These are phyloP conservation scores for Amphimallon solstitiale DNA, from an alignment of 2,888 invertebrate species.

Conservation along the genomic window DNA sequence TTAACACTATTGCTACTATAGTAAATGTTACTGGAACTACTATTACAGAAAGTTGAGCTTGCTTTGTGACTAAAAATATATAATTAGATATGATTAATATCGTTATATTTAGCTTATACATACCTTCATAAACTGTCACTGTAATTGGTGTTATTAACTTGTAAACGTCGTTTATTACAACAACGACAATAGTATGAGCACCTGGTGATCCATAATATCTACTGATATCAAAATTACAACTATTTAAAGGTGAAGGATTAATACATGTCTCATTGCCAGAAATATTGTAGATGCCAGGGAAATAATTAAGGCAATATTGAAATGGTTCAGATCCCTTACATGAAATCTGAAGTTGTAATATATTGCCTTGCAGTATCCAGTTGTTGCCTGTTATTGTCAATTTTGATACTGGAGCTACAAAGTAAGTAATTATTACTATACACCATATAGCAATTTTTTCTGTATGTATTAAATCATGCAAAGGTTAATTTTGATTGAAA, in stretches of 20 bases:
- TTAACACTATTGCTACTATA: conserved; percentile 81
- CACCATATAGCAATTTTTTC: too few species aligned
- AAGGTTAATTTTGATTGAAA: too few species aligned
- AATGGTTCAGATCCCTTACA: conserved; percentile 82
- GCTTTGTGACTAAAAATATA: conserved; percentile 72
- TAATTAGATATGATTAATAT: not conserved
- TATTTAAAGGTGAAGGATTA: conserved; percentile 46
- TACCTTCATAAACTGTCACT: conserved; percentile 87
- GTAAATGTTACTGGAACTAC: conserved; percentile 88
- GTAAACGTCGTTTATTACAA: conserved; percentile 81
- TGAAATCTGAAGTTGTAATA: conserved; percentile 75
- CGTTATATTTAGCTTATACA: not conserved
- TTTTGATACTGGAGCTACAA: conserved; percentile 76
- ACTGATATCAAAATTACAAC: conserved; percentile 71
- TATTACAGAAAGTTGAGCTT: conserved; percentile 87
- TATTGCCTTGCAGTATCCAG: conserved; percentile 85
- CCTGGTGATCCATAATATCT: conserved; percentile 76
- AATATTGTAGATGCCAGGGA: conserved; percentile 73
- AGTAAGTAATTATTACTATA: too few species aligned
- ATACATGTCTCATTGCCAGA: conserved; percentile 83
- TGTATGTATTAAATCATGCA: too few species aligned
- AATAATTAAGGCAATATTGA: conserved; percentile 74
- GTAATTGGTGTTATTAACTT: conserved; percentile 75
- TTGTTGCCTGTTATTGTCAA: conserved; percentile 78
- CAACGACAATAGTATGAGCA: conserved; percentile 80